These are phyloP conservation scores for Prolemur simus DNA, from an alignment of 2,113 vertebrate genomes.

Conservation along the genomic window DNA sequence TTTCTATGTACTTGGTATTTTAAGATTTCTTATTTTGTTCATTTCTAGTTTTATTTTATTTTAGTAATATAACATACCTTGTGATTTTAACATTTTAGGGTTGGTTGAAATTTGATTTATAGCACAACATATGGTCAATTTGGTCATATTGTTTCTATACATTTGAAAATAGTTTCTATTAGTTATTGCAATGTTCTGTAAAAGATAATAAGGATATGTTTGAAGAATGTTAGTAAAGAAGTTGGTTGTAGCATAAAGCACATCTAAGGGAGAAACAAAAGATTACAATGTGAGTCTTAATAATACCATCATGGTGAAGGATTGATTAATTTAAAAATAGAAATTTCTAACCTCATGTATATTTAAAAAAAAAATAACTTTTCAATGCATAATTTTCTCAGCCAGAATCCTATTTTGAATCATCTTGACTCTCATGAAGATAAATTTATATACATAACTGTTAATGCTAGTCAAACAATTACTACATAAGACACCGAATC, in stretches of 20 bases:
- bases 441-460: conserved; percentile 58
- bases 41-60: background rate
- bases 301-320: background rate
- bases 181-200: background rate
- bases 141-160: background rate
- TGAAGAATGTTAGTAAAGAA: background rate
- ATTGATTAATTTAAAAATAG: background rate
- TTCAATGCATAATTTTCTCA: conserved; percentile 62
- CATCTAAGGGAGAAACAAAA: background rate
- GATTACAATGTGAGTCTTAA: background rate
- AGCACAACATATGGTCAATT: background rate
- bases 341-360: background rate
- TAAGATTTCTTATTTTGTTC: background rate
- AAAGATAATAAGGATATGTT: background rate
- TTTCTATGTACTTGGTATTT: background rate
- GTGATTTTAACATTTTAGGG: background rate
- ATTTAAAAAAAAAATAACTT: conserved; percentile 19
- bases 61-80: background rate
- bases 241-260: background rate
- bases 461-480: conserved; percentile 70
- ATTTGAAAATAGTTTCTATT: conserved; percentile 34
- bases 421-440: conserved; percentile 68
- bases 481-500: conserved; percentile 65
- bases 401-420: conserved; percentile 37
- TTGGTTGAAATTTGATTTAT: background rate